A percentile compares a stretch with the other conserved stretches of the same genome.
phyloP scores from a whole-genome alignment of 92 coral and sea anemone species.

The Phymanthus crucifer region DNA sequence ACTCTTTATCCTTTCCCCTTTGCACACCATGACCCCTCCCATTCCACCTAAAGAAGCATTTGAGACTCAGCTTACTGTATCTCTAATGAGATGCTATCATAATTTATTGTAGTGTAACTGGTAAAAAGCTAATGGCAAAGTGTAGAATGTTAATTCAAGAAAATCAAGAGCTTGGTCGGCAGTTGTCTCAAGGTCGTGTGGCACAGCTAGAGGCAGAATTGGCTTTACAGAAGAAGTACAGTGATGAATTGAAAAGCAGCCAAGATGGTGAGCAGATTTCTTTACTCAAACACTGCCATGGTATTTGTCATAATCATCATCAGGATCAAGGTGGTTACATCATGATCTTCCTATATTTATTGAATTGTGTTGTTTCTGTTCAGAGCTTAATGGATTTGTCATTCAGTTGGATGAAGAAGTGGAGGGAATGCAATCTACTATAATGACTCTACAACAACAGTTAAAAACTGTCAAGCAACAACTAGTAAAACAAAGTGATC shows the following conservation, averaged over 20 bases:
- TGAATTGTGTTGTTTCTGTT: not conserved
- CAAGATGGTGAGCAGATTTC: slow-evolving; percentile 79
- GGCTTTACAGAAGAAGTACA: slow-evolving; percentile 95
- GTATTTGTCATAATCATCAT: not conserved
- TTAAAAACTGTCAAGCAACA: slow-evolving; percentile 81
- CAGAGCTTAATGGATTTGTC: slow-evolving; percentile 97
- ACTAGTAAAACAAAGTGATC: slow-evolving; percentile 56
- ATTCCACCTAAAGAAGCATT: not conserved
- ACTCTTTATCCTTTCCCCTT: too few relatives aligned
- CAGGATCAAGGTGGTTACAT: too few relatives aligned
- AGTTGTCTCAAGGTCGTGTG: slow-evolving; percentile 95
- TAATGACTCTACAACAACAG: slow-evolving; percentile 94
- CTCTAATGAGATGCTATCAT: not conserved
- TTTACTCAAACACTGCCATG: too few relatives aligned
- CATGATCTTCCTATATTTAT: too few relatives aligned
- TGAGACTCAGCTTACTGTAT: not conserved
- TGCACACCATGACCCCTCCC: too few relatives aligned
- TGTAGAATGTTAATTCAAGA: slow-evolving; percentile 98
- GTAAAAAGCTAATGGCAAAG: slow-evolving; percentile 98
- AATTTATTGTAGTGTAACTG: slow-evolving; percentile 78
- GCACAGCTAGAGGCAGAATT: slow-evolving; percentile 97
- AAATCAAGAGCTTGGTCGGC: slow-evolving; percentile 96
- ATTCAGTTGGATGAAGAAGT: slow-evolving; percentile 98
- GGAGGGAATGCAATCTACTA: slow-evolving; percentile 99
- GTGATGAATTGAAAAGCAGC: slow-evolving; percentile 95